Conservation (phyloP, 2,888 invertebrate species). For the Bombylius major region DNA sequence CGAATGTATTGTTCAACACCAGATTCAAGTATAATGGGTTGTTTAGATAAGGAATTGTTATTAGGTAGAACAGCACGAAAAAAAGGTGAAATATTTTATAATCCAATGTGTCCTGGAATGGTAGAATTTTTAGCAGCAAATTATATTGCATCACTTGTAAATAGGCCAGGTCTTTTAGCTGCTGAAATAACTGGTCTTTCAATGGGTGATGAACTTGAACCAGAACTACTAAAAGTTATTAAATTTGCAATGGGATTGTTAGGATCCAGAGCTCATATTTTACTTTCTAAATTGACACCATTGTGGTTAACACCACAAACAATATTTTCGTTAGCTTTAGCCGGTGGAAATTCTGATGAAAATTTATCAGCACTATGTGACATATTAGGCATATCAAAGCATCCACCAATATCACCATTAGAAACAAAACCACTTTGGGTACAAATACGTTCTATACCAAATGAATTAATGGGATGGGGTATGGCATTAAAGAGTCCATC, state of each 20-base stretch:
- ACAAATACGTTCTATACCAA: slow-evolving; percentile 36
- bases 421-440: slow-evolving; percentile 27
- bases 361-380: slow-evolving; percentile 42
- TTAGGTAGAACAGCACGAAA: slow-evolving; percentile 35
- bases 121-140: slow-evolving; percentile 43
- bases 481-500: slow-evolving; percentile 38
- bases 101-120: slow-evolving; percentile 40
- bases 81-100: slow-evolving; percentile 35
- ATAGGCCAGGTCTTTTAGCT: slow-evolving; percentile 39
- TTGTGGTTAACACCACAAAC: slow-evolving; percentile 41
- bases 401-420: slow-evolving; percentile 34
- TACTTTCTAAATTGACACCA: slow-evolving; percentile 39
- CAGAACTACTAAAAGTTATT: slow-evolving; percentile 34
- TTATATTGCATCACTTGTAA: slow-evolving; percentile 42
- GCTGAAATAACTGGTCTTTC: slow-evolving; percentile 35
- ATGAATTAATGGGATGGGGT: slow-evolving; percentile 41
- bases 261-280: slow-evolving; percentile 39
- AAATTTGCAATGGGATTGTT: slow-evolving; percentile 40
- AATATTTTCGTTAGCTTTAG: slow-evolving; percentile 40
- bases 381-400: slow-evolving; percentile 37
- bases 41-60: slow-evolving; percentile 36
- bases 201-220: slow-evolving; percentile 35
- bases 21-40: slow-evolving; percentile 36
- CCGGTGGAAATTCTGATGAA: slow-evolving; percentile 41
- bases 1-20: slow-evolving; percentile 35